Evolutionary conservation across 2,888 invertebrate species (phyloP), one percentile per base, ranked within the genome.

Genomic region (Buathra laborator): DNA sequence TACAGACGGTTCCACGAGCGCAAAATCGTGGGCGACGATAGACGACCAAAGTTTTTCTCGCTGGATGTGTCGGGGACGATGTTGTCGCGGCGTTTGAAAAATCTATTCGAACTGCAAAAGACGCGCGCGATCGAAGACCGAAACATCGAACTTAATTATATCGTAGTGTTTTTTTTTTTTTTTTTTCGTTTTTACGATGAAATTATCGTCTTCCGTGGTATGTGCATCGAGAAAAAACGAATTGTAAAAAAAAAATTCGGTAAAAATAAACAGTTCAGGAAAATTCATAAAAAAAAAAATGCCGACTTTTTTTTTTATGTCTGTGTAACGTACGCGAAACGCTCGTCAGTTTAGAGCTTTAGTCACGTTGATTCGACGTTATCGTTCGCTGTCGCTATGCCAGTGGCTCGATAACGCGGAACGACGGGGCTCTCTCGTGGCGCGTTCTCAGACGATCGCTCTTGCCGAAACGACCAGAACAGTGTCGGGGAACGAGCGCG

Each of bases 1-100:
- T 43, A 70, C 24, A 51, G n/a, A 64, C 66, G 80, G 48, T 51
- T 19, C 14, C 32, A 9, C 37, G 56, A 44, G 66, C 24, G 29
- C 66, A 68, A 32, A 81, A 72, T 84, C 84, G 84, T 84, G 81
- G 81, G 84, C 84, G 76, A 81, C 80, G 84, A 84, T 80, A 81
- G 80, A 84, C 76, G 80, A 84, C 70, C 79, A 46, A 70, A 68
- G 32, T 44, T 75, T 51, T 66, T 48, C 46, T 51, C 53, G 68
- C 12, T 48, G 56, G 10, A 66, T 14, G 37, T 12, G 24, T 53
- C 44, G 48, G 44, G 44, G 48, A 24, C 76, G 62, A 80, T 59
- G 66, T 80, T 56, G 7, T 77, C 37, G 56, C 32, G 53, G 37
- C 68, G 32, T 29, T 32, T 44, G 72, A 81, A 72, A 77, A 81